These are phyloP conservation scores for Drosophila mauritiana DNA, from an alignment of 1,140 invertebrate species.

Conservation along the genomic window DNA sequence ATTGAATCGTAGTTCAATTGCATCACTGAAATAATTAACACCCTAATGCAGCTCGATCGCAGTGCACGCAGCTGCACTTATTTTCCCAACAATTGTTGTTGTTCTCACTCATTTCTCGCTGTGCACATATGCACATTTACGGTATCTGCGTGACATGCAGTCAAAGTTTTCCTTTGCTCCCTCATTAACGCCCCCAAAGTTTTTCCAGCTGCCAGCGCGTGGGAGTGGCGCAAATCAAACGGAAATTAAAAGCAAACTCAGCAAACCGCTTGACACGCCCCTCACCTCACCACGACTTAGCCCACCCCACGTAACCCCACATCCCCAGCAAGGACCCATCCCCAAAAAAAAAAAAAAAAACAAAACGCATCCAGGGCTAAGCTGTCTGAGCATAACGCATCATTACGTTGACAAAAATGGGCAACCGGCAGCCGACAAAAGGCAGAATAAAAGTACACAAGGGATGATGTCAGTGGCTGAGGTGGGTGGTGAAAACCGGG, in stretches of 20 bases:
- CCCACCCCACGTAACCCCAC: not conserved
- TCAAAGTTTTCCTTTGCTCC: constrained; percentile 30
- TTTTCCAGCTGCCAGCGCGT: constrained; percentile 6
- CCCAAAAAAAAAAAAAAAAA: too few species aligned
- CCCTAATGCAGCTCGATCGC: too few species aligned
- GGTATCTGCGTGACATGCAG: constrained; percentile 5
- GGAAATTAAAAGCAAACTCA: constrained; percentile 64
- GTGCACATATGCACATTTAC: constrained; percentile 6
- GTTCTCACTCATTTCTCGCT: not conserved
- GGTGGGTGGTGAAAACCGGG: not conserved
- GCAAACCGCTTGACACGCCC: constrained; percentile 33
- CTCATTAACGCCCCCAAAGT: constrained; percentile 25
- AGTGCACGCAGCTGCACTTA: too few species aligned
- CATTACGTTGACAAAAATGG: constrained; percentile 69
- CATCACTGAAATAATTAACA: too few species aligned
- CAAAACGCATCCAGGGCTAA: constrained; percentile 42
- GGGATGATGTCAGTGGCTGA: not conserved
- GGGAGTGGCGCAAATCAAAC: constrained; percentile 64
- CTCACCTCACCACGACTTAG: not conserved
- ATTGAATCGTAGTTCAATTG: too few species aligned
- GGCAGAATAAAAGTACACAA: constrained; percentile 40
- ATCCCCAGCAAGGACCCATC: too few species aligned
- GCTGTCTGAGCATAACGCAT: constrained; percentile 69
- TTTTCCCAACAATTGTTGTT: not conserved
- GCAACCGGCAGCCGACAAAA: constrained; percentile 40